phyloP scores from a whole-genome alignment of 2,797 vertebrate species.

The Sylvilagus floridanus region DNA sequence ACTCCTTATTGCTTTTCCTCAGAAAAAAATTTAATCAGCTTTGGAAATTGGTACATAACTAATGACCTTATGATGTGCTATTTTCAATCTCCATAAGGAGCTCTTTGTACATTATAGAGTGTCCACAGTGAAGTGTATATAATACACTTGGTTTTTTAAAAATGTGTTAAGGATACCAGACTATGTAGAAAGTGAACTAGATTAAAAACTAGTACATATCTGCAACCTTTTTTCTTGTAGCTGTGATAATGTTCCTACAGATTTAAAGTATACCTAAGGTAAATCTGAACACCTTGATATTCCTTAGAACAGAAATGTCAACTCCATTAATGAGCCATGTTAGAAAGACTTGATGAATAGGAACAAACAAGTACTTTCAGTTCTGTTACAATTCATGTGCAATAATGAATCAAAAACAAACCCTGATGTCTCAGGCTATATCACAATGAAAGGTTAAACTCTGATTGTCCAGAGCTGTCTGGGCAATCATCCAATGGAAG shows the following conservation, averaged over 20 bases:
- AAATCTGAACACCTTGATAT: conserved; percentile 1
- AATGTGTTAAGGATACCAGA: not conserved
- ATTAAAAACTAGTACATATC: not conserved
- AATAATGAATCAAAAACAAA: not conserved
- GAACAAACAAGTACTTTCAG: not conserved
- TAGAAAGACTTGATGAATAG: not conserved
- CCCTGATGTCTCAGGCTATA: not conserved
- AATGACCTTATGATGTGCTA: not conserved
- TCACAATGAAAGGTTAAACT: not conserved
- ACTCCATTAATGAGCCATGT: not conserved
- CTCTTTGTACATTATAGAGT: too few relatives aligned
- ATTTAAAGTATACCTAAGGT: not conserved
- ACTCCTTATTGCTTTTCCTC: too few relatives aligned
- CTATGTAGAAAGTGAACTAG: not conserved
- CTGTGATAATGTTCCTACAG: not conserved
- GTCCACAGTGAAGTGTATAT: too few relatives aligned
- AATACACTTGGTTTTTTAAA: not conserved
- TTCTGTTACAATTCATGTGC: not conserved
- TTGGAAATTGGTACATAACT: not conserved
- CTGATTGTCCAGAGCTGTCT: not conserved
- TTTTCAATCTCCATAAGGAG: not conserved
- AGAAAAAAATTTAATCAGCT: conserved; percentile 9
- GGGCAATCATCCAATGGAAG: not conserved
- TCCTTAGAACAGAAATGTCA: not conserved
- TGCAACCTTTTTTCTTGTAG: not conserved